Percentiles rank a stretch among this genome's conserved stretches.
phyloP scores from a whole-genome alignment of 2,888 invertebrate genomes.

The Aspidapion aeneum region DNA sequence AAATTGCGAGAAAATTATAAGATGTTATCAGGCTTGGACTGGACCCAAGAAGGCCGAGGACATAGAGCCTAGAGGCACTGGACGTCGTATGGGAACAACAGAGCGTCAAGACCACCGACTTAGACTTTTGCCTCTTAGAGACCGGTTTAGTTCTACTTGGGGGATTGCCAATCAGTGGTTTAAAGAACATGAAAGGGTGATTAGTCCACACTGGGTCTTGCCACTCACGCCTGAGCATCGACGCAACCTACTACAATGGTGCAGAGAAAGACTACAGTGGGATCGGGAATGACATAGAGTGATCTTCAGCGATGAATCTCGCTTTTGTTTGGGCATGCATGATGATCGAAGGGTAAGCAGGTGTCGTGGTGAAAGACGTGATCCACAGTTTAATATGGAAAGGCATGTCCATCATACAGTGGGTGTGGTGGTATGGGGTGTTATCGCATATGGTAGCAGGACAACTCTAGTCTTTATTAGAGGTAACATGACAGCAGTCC shows the following conservation, averaged over 20 bases:
- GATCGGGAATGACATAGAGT: conserved; percentile 11
- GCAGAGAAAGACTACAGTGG: conserved; percentile 7
- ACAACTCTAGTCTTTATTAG: conserved; percentile 12
- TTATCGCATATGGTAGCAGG: conserved; percentile 15
- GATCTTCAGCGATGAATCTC: conserved; percentile 10
- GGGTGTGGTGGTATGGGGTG: conserved; percentile 12
- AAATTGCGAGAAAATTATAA: too few species aligned
- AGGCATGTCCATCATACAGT: conserved; percentile 1
- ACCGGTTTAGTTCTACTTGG: too few species aligned
- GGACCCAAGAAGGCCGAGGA: too few species aligned
- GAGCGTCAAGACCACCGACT: too few species aligned
- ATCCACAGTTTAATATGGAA: conserved; percentile 12
- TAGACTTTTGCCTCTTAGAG: too few species aligned
- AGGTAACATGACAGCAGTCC: conserved; percentile 14
- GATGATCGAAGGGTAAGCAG: conserved; percentile 11
- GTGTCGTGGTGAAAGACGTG: conserved; percentile 9
- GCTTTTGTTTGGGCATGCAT: conserved; percentile 10
- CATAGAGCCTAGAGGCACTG: too few species aligned
- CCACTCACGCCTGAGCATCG: neutral
- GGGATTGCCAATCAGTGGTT: too few species aligned
- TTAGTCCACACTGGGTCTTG: neutral
- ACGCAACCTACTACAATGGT: conserved; percentile 1
- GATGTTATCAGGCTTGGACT: too few species aligned
- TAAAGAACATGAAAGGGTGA: too few species aligned
- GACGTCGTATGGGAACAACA: too few species aligned